Evolutionary conservation across 1,140 invertebrate species (phyloP).

Genomic region (Bathynomus jamesi): DNA sequence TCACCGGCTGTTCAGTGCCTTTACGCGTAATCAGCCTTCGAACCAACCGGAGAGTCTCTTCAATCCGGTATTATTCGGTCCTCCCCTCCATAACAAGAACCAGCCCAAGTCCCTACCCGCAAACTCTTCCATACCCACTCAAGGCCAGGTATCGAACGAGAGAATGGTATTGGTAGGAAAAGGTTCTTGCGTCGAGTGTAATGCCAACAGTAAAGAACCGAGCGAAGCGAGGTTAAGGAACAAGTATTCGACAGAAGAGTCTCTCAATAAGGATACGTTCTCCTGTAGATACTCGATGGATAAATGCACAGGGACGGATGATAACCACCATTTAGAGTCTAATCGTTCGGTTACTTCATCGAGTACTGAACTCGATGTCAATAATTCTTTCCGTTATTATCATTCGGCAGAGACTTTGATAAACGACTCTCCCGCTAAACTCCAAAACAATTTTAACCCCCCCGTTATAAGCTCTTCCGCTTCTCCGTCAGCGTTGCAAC

Average conservation of each 20-base stretch:
- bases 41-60: neutral
- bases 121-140: neutral
- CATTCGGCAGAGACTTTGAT: neutral
- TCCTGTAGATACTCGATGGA: neutral
- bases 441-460: neutral
- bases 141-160: too few relatives aligned
- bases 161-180: too few relatives aligned
- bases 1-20: conserved; percentile 28
- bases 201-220: too few relatives aligned
- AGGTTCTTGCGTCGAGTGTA: too few relatives aligned
- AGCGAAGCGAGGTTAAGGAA: too few relatives aligned
- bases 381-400: too few relatives aligned
- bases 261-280: too few relatives aligned
- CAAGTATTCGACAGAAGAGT: too few relatives aligned
- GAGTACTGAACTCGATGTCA: neutral
- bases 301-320: neutral
- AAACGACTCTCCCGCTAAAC: neutral
- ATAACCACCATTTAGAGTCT: neutral
- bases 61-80: neutral
- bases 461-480: too few relatives aligned
- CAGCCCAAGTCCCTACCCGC: neutral
- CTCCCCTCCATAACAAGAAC: neutral
- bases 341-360: neutral
- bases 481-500: too few relatives aligned
- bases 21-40: neutral